These are phyloP conservation scores for Phania funesta DNA, from an alignment of 2,888 invertebrate genomes.

Conservation along the genomic window DNA sequence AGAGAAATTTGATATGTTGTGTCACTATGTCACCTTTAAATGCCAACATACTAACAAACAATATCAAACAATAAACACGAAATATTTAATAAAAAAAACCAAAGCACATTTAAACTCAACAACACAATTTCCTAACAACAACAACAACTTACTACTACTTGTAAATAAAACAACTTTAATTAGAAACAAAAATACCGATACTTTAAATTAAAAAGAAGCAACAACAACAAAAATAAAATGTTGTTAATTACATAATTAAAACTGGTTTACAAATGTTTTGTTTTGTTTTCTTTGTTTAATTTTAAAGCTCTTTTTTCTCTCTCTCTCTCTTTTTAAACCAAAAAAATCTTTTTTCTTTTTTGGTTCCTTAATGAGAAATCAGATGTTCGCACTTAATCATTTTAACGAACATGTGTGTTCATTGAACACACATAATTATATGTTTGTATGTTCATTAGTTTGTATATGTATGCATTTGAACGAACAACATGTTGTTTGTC, in stretches of 20 bases:
- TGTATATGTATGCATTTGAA: too few species aligned
- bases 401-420: too few species aligned
- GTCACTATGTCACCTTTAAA: constrained; percentile 24
- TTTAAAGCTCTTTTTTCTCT: neutral
- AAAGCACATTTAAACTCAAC: neutral
- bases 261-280: constrained; percentile 23
- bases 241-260: constrained; percentile 47
- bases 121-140: constrained; percentile 1
- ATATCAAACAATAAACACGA: neutral
- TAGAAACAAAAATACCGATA: neutral
- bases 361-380: neutral
- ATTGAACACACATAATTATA: too few species aligned
- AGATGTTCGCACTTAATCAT: neutral
- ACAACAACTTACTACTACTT: neutral
- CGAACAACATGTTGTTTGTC: too few species aligned
- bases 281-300: too few species aligned
- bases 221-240: constrained; percentile 1
- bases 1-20: neutral
- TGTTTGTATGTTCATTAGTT: too few species aligned
- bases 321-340: neutral
- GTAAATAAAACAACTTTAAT: constrained; percentile 16
- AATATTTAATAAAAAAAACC: neutral
- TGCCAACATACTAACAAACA: neutral
- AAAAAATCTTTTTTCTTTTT: too few species aligned
- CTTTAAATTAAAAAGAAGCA: neutral